Percentiles rank a stretch among this genome's conserved stretches.
Evolutionary conservation across 2,797 vertebrate species (phyloP).

Genomic region (Falco rusticolus): DNA sequence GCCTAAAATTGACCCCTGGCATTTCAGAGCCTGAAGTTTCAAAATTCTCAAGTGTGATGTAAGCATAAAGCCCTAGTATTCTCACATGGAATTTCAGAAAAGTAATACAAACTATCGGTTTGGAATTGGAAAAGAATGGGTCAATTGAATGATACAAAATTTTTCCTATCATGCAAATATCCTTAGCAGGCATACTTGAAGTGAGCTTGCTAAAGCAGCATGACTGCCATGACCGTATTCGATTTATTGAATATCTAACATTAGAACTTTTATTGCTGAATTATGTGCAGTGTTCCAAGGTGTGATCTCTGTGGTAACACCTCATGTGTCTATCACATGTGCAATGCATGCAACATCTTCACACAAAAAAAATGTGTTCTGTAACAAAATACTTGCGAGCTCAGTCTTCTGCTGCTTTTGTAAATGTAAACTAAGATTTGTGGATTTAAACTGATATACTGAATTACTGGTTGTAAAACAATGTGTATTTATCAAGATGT

Average conservation of each 20-base stretch:
- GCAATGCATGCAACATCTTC: background rate
- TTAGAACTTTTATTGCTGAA: background rate
- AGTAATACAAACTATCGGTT: background rate
- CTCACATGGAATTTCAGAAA: background rate
- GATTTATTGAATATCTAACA: background rate
- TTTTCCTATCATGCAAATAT: background rate
- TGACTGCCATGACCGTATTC: background rate
- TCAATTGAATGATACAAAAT: background rate
- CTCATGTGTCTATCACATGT: background rate
- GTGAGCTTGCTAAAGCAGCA: background rate
- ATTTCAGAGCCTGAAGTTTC: background rate
- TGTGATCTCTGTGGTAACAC: background rate
- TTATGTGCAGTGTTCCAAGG: background rate
- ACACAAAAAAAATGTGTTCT: background rate
- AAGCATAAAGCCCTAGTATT: background rate
- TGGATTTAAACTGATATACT: background rate
- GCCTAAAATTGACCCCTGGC: constrained; percentile 34
- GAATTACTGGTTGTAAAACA: background rate
- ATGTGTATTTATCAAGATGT: background rate
- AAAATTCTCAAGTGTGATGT: background rate
- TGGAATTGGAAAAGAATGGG: background rate
- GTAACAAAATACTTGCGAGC: background rate
- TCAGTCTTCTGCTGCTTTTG: constrained; percentile 2
- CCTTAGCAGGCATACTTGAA: background rate
- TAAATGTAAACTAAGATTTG: constrained; percentile 3